Evolutionary conservation across 2,797 vertebrate species (phyloP), one percentile per base, ranked within the genome.

Genomic region (Gymnoscopelus microlampas): DNA sequence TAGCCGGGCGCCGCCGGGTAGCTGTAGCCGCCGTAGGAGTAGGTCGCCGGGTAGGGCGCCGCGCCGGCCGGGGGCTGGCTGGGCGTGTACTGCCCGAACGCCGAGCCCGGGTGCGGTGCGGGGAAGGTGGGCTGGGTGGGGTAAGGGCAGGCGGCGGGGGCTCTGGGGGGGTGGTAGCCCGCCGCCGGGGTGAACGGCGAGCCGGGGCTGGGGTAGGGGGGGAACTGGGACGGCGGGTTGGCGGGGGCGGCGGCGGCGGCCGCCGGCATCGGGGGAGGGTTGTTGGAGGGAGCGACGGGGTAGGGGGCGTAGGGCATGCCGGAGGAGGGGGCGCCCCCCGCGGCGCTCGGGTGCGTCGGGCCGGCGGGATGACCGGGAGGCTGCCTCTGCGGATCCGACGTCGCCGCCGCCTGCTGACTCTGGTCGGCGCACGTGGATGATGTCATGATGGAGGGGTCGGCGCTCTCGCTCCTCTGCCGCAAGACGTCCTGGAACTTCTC

Each of bases 401-500:
- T 58, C 4, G 83, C 70, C 0, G 12, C 13, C 50, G 50, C 75
- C 19, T 63, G 89, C 53, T 84, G 91, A 74, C 80, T 91, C 47
- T 86, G 86, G 69, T 74, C 85, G 80, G 72, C 15, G 63, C 80
- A 74, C 5, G 81, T 44, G 14, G 91, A 83, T 66, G 91, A 85
- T 44, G 89, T 78, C 80, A 89, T 73, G 66, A 74, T 11, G 1
- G 77, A 6, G 51, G 82, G 44, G 10, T 73, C 83, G 29, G 32
- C 51, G 29, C 73, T 79, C 58, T 90, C 87, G 0, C 70, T 83
- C 83, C 90, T 94, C 85, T 92, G 91, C 62, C 93, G 91, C 63
- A 97, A 71, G 5, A 95, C 80, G 23, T 98, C 97, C 84, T 98
- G 97, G 19, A 98, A 94, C 78, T 98, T 98, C 71, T 98, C 97